phyloP scores from a whole-genome alignment of 2,113 vertebrate species.

The Alligator mississippiensis region DNA sequence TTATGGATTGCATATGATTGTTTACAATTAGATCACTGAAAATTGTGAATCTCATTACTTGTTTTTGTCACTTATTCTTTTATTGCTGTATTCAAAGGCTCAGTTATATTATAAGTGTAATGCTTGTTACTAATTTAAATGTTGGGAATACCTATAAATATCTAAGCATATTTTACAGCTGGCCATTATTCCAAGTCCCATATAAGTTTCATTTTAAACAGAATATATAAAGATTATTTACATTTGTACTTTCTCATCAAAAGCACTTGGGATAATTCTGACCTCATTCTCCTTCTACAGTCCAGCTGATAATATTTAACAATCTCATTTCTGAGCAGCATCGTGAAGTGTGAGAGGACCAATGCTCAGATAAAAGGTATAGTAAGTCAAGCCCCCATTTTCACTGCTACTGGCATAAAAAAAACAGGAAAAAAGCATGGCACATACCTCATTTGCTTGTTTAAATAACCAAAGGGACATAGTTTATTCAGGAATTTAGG shows the following conservation, averaged over 20 bases:
- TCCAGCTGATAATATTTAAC: not conserved
- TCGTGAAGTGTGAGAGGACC: not conserved
- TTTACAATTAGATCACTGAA: conserved; percentile 21
- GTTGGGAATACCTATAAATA: not conserved
- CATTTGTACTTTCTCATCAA: not conserved
- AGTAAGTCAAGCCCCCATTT: not conserved
- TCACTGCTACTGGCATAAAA: not conserved
- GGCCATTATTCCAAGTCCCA: not conserved
- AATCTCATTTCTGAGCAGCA: not conserved
- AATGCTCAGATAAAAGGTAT: not conserved
- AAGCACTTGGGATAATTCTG: not conserved
- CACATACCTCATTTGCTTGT: not conserved
- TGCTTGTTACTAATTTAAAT: not conserved
- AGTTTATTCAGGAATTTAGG: not conserved
- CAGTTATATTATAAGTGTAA: not conserved
- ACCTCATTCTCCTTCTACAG: not conserved
- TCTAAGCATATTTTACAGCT: not conserved
- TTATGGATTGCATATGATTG: conserved; percentile 31
- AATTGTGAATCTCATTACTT: not conserved
- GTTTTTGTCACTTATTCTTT: not conserved
- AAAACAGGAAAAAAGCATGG: not conserved
- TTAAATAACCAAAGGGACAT: not conserved
- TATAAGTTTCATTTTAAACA: not conserved
- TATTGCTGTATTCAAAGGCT: not conserved
- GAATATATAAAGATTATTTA: not conserved